Evolutionary conservation across 1,140 invertebrate species (phyloP).

Genomic region (Coboldia fuscipes): DNA sequence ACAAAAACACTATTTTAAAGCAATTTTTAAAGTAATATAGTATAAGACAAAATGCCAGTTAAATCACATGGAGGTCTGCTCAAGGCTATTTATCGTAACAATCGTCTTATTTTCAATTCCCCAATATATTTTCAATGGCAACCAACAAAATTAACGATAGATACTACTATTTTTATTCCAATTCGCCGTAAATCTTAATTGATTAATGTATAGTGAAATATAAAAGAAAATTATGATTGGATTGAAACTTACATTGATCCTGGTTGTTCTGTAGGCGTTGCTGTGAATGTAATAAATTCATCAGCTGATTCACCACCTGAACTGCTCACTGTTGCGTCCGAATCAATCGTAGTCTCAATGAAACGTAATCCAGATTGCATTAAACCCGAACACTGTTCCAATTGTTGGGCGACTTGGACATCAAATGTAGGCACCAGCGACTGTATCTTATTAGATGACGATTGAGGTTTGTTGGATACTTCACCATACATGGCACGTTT

Average conservation of each 20-base stretch:
- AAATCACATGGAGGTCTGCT: no score
- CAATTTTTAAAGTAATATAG: no score
- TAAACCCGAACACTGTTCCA: constrained; percentile 42
- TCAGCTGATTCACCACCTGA: constrained; percentile 86
- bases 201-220: no score
- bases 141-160: no score
- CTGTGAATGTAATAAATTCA: constrained; percentile 59
- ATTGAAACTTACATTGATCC: constrained; percentile 45
- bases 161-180: no score
- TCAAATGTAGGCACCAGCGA: constrained; percentile 21
- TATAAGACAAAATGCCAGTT: no score
- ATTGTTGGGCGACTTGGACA: constrained; percentile 24
- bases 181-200: no score
- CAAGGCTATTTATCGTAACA: no score
- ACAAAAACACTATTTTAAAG: no score
- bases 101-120: no score
- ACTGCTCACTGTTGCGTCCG: constrained; percentile 81
- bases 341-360: constrained; percentile 56
- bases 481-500: constrained; percentile 30
- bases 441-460: no score
- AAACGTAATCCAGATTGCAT: constrained; percentile 44
- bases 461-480: constrained; percentile 8
- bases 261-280: constrained; percentile 48
- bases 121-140: no score
- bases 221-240: not conserved